Conservation (phyloP, 2,888 invertebrate genomes). For the Caenorhabditis angaria region DNA sequence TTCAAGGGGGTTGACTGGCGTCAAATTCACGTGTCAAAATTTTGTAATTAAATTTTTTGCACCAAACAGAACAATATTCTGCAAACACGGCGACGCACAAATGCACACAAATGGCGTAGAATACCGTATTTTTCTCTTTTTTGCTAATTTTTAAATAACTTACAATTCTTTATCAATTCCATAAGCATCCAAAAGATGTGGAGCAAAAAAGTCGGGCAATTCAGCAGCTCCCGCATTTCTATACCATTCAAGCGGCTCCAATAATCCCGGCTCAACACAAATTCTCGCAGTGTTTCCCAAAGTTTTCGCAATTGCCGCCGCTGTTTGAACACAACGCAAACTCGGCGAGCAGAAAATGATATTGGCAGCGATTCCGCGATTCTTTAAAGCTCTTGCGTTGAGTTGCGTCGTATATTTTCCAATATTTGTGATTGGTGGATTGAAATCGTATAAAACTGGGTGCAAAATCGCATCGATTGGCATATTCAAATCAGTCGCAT, state of each 20-base stretch:
- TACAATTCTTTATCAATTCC: slow-evolving; percentile 26
- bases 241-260: slow-evolving; percentile 49
- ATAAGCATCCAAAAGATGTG: not conserved
- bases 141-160: not conserved
- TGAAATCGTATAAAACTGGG: slow-evolving; percentile 27
- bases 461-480: slow-evolving; percentile 20
- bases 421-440: slow-evolving; percentile 42
- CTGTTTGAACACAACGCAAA: slow-evolving; percentile 50
- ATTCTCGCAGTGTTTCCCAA: slow-evolving; percentile 27
- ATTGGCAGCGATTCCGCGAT: slow-evolving; percentile 26
- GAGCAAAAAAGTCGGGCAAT: slow-evolving; percentile 29
- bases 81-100: too few relatives aligned
- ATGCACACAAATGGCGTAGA: too few relatives aligned
- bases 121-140: not conserved
- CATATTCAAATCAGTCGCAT: slow-evolving; percentile 37
- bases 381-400: slow-evolving; percentile 26
- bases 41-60: too few relatives aligned
- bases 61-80: too few relatives aligned
- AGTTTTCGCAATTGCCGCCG: slow-evolving; percentile 33
- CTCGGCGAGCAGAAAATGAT: slow-evolving; percentile 43
- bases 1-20: too few relatives aligned
- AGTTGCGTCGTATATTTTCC: slow-evolving; percentile 37
- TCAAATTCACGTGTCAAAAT: too few relatives aligned
- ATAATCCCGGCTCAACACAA: slow-evolving; percentile 45
- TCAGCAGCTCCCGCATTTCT: slow-evolving; percentile 22